Conservation (phyloP, 2,888 invertebrate genomes). For the Parnassius mnemosyne region DNA sequence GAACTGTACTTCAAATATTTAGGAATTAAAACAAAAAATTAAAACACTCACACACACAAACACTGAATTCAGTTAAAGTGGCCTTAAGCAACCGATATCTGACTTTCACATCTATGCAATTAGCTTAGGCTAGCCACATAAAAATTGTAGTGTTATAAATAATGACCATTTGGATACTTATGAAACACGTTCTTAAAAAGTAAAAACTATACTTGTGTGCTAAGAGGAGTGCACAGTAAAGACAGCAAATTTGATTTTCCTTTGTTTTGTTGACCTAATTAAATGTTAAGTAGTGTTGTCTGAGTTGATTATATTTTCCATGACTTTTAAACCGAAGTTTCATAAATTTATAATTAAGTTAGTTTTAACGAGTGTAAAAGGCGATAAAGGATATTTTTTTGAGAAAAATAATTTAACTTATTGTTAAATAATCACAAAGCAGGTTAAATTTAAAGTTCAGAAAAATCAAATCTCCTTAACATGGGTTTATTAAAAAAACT, state of each 20-base stretch:
- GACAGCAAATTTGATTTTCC: conserved; percentile 3
- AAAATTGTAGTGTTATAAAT: conserved; percentile 4
- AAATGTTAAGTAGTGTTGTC: conserved; percentile 7
- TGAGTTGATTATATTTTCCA: not conserved
- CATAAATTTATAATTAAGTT: too few species aligned
- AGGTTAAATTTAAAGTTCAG: too few species aligned
- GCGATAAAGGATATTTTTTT: too few species aligned
- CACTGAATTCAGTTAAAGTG: too few species aligned
- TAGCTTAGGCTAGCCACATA: not conserved
- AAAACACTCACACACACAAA: too few species aligned
- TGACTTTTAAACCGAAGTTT: not conserved
- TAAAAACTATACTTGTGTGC: not conserved
- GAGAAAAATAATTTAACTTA: too few species aligned
- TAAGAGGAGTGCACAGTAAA: not conserved
- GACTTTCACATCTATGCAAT: conserved; percentile 1
- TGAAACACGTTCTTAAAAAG: not conserved
- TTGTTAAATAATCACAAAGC: too few species aligned
- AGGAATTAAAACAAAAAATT: too few species aligned
- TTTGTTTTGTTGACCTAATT: conserved; percentile 22
- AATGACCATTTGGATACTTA: conserved; percentile 1
- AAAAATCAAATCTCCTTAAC: too few species aligned
- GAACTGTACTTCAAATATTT: too few species aligned
- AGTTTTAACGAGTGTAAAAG: too few species aligned
- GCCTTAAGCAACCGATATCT: not conserved
- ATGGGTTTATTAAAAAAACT: too few species aligned